Base-by-base conservation (phyloP, 2,113 vertebrate species). In the Rhinogobius similis region DNA sequence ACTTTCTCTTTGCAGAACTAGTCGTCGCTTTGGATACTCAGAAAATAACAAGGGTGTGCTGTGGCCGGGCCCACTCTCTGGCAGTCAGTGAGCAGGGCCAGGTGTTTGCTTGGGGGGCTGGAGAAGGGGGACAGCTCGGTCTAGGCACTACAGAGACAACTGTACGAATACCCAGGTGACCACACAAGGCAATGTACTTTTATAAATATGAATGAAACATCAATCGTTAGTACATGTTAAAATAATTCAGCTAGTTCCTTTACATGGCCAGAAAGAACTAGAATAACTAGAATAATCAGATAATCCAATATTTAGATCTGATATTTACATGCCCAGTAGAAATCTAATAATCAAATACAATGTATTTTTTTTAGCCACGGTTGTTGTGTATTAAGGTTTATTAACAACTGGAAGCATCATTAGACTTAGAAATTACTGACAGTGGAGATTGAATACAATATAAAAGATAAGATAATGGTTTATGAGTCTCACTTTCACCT, bases 31-130 rank as follows among this genome's bases (percentile, higher is more conserved):
- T 99, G 90, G 94, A 96, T 0, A 94, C 95, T 50, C 94, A 99
- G 89, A 95, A 95, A 79, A 98, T 99, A 0, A 85, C 93, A 6
- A 94, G 91, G 0, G 94, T 98, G 75, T 94, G 96, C 0, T 96
- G 97, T 8, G 97, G 97, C 16, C 92, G 92, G 78, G 92, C 94
- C 5, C 95, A 99, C 84, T 97, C 91, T 0, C 76, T 98, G 88
- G 97, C 96, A 0, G 92, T 99, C 68, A 99, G 93, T 0, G 95
- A 96, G 80, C 94, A 93, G 77, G 97, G 97, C 61, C 97, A 97
- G 69, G 94, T 98, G 70, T 98, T 96, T 81, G 93, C 96, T 29
- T 99, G 97, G 97, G 97, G 97, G 0, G 93, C 96, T 0, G 95
- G 95, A 26, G 94, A 94, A 0, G 94, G 94, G 1, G 97, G 97